These are phyloP conservation scores for Enteromius argenteus DNA, from an alignment of 2,797 vertebrate species.

Conservation along the genomic window DNA sequence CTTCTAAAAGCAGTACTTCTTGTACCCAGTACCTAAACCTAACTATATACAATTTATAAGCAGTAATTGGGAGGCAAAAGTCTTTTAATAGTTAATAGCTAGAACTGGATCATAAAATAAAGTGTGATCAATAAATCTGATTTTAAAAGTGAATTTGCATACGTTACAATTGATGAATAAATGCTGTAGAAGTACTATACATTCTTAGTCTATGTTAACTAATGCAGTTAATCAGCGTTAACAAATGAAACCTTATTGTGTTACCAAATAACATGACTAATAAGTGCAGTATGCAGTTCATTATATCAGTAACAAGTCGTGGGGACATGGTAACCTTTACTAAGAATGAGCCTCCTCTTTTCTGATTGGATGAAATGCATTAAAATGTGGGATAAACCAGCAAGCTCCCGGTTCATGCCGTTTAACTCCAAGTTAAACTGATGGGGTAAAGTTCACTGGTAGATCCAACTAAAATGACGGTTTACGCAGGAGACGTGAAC, in stretches of 20 bases:
- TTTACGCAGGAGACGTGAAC: constrained; percentile 36
- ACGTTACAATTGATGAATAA: neutral
- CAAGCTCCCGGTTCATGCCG: constrained; percentile 9
- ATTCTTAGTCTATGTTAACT: neutral
- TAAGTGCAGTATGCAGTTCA: neutral
- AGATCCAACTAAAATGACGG: constrained; percentile 18
- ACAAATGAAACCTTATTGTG: neutral
- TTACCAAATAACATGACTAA: neutral
- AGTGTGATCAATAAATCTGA: neutral
- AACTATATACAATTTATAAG: neutral
- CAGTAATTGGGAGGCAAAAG: neutral
- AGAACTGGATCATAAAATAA: neutral
- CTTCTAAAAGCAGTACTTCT: neutral
- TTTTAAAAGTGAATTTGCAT: neutral
- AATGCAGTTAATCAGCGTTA: neutral
- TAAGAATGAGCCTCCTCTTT: neutral
- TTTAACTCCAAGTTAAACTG: constrained; percentile 29
- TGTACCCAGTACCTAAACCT: neutral
- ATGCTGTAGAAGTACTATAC: neutral
- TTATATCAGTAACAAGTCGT: constrained; percentile 1
- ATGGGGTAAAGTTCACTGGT: constrained; percentile 26
- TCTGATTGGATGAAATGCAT: constrained; percentile 14
- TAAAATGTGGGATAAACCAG: neutral
- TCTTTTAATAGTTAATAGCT: neutral
- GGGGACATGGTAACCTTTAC: neutral